Conservation (phyloP, 2,888 invertebrate genomes). For the Cephus pygmeus region DNA sequence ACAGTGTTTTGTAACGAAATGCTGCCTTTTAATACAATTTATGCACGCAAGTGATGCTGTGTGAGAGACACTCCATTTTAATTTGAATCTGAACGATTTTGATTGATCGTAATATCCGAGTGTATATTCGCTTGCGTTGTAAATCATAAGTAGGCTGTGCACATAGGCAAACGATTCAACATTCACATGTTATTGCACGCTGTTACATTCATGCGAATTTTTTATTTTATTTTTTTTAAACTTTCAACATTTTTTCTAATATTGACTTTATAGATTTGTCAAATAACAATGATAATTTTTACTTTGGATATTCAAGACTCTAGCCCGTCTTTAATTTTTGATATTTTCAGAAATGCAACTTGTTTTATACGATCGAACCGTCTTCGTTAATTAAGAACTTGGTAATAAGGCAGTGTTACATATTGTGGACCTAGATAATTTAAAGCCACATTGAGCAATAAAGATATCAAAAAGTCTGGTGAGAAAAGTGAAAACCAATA, state of each 20-base stretch:
- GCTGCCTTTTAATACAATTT: not conserved
- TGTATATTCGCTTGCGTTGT: not conserved
- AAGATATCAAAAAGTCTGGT: not conserved
- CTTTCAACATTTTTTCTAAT: not conserved
- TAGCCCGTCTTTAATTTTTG: not conserved
- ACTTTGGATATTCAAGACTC: not conserved
- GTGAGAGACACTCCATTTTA: not conserved
- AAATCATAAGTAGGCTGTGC: not conserved
- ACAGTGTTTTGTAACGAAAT: not conserved
- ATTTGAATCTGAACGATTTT: not conserved
- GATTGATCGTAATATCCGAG: not conserved
- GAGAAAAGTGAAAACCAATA: no score
- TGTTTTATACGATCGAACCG: not conserved
- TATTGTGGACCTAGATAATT: not conserved
- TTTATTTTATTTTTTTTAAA: not conserved
- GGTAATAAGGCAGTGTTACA: no score
- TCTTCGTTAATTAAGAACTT: not conserved
- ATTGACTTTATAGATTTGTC: not conserved
- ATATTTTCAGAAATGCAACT: not conserved
- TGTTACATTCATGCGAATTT: no score
- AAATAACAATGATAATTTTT: not conserved
- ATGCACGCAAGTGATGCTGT: not conserved
- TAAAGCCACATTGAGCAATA: not conserved
- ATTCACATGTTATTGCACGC: no score
- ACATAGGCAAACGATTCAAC: no score